Evolutionary conservation across 2,888 invertebrate species (phyloP), one percentile per base, ranked within the genome.

Genomic region (Agrotis ipsilon): DNA sequence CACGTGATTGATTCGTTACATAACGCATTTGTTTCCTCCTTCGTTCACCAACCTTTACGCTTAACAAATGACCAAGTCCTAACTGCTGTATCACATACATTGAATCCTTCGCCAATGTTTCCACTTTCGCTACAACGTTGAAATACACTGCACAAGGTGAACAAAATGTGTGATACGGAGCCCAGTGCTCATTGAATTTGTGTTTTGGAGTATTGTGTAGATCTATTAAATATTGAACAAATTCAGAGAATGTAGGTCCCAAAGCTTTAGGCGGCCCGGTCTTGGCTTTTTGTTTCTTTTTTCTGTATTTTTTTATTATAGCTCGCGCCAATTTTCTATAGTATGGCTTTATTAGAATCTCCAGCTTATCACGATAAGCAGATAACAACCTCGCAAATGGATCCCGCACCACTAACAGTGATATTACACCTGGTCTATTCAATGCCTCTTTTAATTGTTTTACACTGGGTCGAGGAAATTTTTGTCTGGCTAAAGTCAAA

Each of bases 311-410:
- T 79, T 96, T 94, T 49, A 97, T 97, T 73, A 98, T 98, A 68
- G 97, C 92, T 77, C 96, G 96, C 52, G 97, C 97, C 72, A 98
- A 93, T 83, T 97, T 97, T 87, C 97, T 97, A 87, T 98, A 98
- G 88, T 97, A 97, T 11, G 97, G 97, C 78, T 97, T 97, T 3
- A 97, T 97, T 72, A 97, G 95, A 83, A 97, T 97, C 90, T 98
- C 97, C 75, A 98, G 94, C 93, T 98, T 98, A 88, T 98, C 97
- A 58, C 98, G 96, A 89, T 97, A 98, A 18, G 97, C 98, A 61
- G 98, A 98, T 59, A 98, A 94, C 48, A 98, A 92, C 73, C 98
- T 95, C 82, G 98, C 98, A 85, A 98, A 97, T 1, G 98, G 98
- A 91, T 98, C 97, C 54, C 98, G 96, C 3, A 97, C 98, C 39